Base-by-base conservation (phyloP, 2,113 vertebrate species). In the Chascanopsetta lugubris region DNA sequence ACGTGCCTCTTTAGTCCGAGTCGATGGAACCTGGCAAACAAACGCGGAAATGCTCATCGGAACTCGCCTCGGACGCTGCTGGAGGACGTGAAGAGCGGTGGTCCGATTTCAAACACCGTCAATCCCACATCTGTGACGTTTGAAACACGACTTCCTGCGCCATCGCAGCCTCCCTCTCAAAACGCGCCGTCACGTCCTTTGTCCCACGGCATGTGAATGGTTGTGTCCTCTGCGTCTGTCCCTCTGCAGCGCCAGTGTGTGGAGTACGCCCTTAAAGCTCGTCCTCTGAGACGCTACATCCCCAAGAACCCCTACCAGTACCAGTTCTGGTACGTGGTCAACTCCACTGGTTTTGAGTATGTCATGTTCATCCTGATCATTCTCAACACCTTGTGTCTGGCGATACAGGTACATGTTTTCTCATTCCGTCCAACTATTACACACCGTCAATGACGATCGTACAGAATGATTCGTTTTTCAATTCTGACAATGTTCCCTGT, bases 301-400 rank as follows among this genome's bases (percentile, higher is more conserved):
- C 97, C 97, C 53, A 99, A 99, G 92, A 99, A 99, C 82, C 95
- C 94, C 9, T 98, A 99, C 91, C 97, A 99, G 92, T 99, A 99
- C 91, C 98, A 97, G 85, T 98, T 99, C 93, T 99, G 97, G 97
- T 98, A 97, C 77, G 95, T 99, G 94, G 97, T 99, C 82, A 99
- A 99, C 92, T 99, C 97, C 66, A 96, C 96, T 15, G 96, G 95
- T 64, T 99, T 99, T 75, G 97, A 99, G 86, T 99, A 99, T 67
- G 93, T 98, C 93, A 99, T 99, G 97, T 99, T 99, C 85, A 93
- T 99, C 60, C 96, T 99, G 68, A 99, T 99, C 92, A 94, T 99
- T 91, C 95, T 99, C 90, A 99, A 99, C 93, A 99, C 97, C 0
- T 91, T 99, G 84, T 99, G 96, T 90, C 93, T 99, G 92, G 96